Evolutionary conservation across 23 tunicate species (phyloP), one percentile per base, ranked within the genome.

Genomic region (Trididemnum clinides): DNA sequence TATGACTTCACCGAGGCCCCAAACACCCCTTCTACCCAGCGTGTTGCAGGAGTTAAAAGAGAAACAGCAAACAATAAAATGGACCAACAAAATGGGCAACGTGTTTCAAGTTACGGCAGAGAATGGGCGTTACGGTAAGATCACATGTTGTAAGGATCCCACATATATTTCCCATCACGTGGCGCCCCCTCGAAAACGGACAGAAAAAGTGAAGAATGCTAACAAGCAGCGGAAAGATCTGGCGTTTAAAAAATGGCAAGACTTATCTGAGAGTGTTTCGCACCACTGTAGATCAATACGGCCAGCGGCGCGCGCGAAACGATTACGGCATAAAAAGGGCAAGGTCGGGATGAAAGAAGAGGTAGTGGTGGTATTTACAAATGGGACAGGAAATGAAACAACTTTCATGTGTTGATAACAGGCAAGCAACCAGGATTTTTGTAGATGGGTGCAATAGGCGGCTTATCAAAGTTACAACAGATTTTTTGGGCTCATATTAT

Each of bases 21-120:
- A 73, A 73, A 73, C 80, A 2, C 80, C 80, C 12, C 22, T 73
- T 19, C 29, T 73, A 3, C 80, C 80, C 57, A 73, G 80, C 25
- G 57, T 73, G 10, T 36, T 73, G 54, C 80, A 73, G 22, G 83
- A 51, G 51, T 35, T 51, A 36, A 20, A 51, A 5, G 58, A 39
- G 29, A 74, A 37, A 12, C 44, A 34, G 29, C 84, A 86, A 28
- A 80, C 84, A 26, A 72, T 88, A 0, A 71, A 82, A 66, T 88
- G 92, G 92, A 35, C 83, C 3, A 82, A 88, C 49, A 82, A 88
- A 32, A 34, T 34, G 12, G 92, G 92, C 0, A 88, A 82, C 31
- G 25, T 81, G 80, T 89, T 83, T 57, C 35, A 83, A 64, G 93
- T 89, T 27, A 83, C 78, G 0, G 21, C 80, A 12, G 88, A 89